These are phyloP conservation scores for Idris sp. DNA, from an alignment of 1,140 invertebrate genomes.

Conservation along the genomic window DNA sequence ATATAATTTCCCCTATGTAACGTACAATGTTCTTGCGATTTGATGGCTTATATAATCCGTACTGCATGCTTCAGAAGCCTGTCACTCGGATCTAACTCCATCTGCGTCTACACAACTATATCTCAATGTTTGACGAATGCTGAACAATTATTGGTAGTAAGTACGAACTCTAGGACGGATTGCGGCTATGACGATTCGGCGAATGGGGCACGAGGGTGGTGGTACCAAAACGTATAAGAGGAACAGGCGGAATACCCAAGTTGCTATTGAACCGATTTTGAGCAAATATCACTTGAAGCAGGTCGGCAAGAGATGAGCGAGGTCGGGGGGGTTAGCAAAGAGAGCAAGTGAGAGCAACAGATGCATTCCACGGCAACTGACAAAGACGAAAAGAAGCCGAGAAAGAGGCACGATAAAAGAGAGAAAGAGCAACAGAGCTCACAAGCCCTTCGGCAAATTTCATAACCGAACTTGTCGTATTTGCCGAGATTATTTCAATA, in stretches of 20 bases:
- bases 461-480: slow-evolving; percentile 80
- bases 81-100: slow-evolving; percentile 55
- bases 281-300: slow-evolving; percentile 78
- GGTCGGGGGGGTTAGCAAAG: slow-evolving; percentile 58
- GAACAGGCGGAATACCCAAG: slow-evolving; percentile 77
- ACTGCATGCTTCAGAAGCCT: slow-evolving; percentile 50
- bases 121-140: slow-evolving; percentile 66
- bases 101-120: slow-evolving; percentile 55
- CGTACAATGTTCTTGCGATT: slow-evolving; percentile 50
- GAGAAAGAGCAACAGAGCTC: slow-evolving; percentile 70
- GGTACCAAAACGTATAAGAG: slow-evolving; percentile 74
- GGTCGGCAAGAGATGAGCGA: slow-evolving; percentile 71
- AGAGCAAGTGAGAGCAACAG: slow-evolving; percentile 36
- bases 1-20: slow-evolving; percentile 51
- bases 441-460: slow-evolving; percentile 80
- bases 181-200: slow-evolving; percentile 64
- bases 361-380: slow-evolving; percentile 13
- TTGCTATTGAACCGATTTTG: slow-evolving; percentile 80
- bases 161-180: slow-evolving; percentile 63
- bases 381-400: slow-evolving; percentile 61
- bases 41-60: slow-evolving; percentile 53
- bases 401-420: slow-evolving; percentile 59
- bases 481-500: slow-evolving; percentile 80
- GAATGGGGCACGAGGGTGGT: slow-evolving; percentile 57
- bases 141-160: slow-evolving; percentile 68